These are phyloP conservation scores for Tetheella fluctuosa DNA, from an alignment of 2,888 invertebrate genomes.

Conservation along the genomic window DNA sequence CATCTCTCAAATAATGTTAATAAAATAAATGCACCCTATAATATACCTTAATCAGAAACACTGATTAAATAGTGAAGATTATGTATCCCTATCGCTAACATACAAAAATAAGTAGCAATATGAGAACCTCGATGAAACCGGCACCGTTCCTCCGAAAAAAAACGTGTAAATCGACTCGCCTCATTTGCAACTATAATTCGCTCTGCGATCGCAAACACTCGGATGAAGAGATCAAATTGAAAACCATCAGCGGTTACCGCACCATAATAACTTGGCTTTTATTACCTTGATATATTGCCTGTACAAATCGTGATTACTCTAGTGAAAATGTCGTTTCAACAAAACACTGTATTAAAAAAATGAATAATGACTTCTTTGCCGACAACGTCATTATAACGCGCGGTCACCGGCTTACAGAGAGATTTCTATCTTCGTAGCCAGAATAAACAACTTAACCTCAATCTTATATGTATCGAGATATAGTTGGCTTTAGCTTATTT, in stretches of 20 bases:
- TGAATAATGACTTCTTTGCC: constrained; percentile 82
- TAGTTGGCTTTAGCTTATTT: constrained; percentile 32
- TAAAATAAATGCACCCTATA: too few relatives aligned
- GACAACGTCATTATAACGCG: constrained; percentile 77
- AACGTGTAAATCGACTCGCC: constrained; percentile 20
- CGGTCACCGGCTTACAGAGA: constrained; percentile 69
- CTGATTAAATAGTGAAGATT: too few relatives aligned
- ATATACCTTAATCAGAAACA: too few relatives aligned
- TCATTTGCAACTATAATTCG: constrained; percentile 43
- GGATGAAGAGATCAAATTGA: constrained; percentile 79
- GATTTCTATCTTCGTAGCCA: constrained; percentile 71
- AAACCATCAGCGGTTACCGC: constrained; percentile 71
- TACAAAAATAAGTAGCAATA: background rate
- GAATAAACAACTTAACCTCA: constrained; percentile 33
- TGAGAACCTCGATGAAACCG: constrained; percentile 3
- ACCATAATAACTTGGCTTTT: constrained; percentile 68
- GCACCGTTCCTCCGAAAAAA: background rate
- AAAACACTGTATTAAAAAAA: constrained; percentile 83
- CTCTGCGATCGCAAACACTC: constrained; percentile 44
- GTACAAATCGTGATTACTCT: constrained; percentile 79
- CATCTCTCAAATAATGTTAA: too few relatives aligned
- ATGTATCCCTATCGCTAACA: background rate
- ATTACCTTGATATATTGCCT: constrained; percentile 79
- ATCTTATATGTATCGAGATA: constrained; percentile 39
- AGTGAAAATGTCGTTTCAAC: constrained; percentile 83